Percentiles rank a stretch among this genome's conserved stretches.
These are phyloP conservation scores for Zoroaster sp. DNA, from an alignment of 53 echinoderm and acorn worm species.

Conservation along the genomic window DNA sequence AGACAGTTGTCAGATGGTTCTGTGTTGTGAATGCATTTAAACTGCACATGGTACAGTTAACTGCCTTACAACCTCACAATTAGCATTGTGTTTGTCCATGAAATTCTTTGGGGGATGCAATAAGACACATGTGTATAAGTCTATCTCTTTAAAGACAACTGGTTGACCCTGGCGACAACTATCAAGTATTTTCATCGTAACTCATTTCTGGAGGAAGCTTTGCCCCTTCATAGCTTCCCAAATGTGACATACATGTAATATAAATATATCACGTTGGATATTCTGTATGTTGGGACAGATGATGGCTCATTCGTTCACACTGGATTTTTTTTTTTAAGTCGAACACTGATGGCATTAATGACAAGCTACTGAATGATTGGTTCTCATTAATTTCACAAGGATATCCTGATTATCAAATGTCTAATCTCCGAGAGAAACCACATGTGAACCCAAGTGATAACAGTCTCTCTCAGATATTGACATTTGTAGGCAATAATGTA, in stretches of 20 bases:
- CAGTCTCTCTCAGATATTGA: too few species aligned
- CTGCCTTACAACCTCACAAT: too few species aligned
- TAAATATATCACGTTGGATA: neutral
- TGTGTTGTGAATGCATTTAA: too few species aligned
- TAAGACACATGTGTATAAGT: too few species aligned
- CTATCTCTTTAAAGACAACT: neutral
- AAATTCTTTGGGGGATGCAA: too few species aligned
- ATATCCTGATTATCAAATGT: neutral
- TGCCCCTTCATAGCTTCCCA: neutral
- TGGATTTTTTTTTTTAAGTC: neutral
- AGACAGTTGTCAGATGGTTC: too few species aligned
- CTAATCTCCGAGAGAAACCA: neutral
- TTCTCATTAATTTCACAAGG: neutral
- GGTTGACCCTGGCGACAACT: neutral
- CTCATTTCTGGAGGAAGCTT: neutral
- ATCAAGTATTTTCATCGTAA: neutral
- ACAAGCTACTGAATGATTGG: neutral
- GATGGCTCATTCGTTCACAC: neutral
- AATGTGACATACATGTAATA: neutral
- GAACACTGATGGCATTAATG: neutral
- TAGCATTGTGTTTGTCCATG: too few species aligned
- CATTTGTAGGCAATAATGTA: too few species aligned
- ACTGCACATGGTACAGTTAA: too few species aligned
- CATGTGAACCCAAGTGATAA: conserved; percentile 6
- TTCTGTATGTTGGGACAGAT: neutral